Evolutionary conservation across 2,888 invertebrate genomes (phyloP).

Genomic region (Spilosoma lubricipeda): DNA sequence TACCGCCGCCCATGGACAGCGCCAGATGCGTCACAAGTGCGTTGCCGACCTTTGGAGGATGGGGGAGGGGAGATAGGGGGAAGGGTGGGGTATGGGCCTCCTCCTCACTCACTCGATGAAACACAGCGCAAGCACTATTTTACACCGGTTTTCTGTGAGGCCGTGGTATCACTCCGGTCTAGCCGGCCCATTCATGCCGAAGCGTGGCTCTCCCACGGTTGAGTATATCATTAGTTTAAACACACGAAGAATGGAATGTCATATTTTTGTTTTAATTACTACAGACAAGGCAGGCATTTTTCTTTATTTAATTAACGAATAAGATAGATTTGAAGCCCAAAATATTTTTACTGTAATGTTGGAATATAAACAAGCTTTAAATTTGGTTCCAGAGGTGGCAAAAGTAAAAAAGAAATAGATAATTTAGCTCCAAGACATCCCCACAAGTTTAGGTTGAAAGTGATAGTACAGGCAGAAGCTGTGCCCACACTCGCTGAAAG

Average conservation of each 20-base stretch:
- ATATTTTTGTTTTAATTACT: background rate
- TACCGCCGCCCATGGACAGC: no score
- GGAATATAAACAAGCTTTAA: background rate
- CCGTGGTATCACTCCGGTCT: no score
- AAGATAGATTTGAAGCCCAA: background rate
- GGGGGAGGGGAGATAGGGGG: no score
- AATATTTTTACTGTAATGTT: background rate
- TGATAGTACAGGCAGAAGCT: slow-evolving; percentile 64
- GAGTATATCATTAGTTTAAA: background rate
- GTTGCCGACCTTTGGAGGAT: no score
- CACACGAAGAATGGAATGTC: background rate
- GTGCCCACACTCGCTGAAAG: slow-evolving; percentile 56
- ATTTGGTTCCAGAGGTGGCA: slow-evolving; percentile 72
- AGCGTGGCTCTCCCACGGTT: no score
- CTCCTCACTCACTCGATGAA: no score
- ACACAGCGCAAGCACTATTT: no score
- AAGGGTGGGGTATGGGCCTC: no score
- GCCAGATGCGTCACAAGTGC: no score
- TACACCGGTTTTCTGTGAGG: no score
- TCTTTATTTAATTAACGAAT: background rate
- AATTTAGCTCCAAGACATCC: slow-evolving; percentile 80
- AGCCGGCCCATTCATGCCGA: no score
- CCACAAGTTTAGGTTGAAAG: slow-evolving; percentile 80
- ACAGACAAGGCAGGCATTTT: background rate
- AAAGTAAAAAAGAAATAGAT: slow-evolving; percentile 71